Base-by-base conservation (phyloP, 1,140 invertebrate genomes). In the Drosophila mojavensis region DNA sequence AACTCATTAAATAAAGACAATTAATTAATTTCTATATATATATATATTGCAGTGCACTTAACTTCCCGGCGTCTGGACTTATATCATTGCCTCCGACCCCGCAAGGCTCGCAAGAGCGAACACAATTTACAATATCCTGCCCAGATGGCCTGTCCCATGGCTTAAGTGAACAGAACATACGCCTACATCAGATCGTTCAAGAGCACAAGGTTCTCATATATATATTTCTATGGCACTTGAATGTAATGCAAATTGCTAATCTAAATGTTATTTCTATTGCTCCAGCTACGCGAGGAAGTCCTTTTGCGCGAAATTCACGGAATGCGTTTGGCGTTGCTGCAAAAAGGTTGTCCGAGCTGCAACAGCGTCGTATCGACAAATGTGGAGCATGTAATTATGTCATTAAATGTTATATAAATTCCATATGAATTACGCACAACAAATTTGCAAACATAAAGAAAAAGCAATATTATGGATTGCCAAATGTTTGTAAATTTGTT, bases 91-190 rank as follows among this genome's bases (percentile, higher is more conserved):
- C 91, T 11, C 78, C 89, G 15, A 91, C 91, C 36, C 91, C 91
- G 13, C 79, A 79, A 11, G 76, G 83, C 33, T 60, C 74, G 39
- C 78, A 81, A 45, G 91, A 92, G 56, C 66, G 90, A 45, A 58
- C 74, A 53, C 85, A 83, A 53, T 79, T 91, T 10, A 76, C 77
- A 7, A 82, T 91, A 56, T 81, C 85, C 20, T 92, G 95, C 74
- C 92, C 96, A n/a, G 97, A 98, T 93, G 97, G 97, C 53, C 93
- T 98, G 74, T 94, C 96, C 45, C 95, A 96, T 59, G 94, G 96
- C 70, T 94, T 95, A 75, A 97, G 96, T 90, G 95, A 96, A 63
- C 93, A 97, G 71, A 97, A 98, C 91, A 94, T 95, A 82, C 92
- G 97, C 70, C 93, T 98, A 74, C 94, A 95, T 91, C 96, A 97